These are phyloP conservation scores for Margaritifera margaritifera DNA, from an alignment of 2,888 invertebrate species.

Conservation along the genomic window DNA sequence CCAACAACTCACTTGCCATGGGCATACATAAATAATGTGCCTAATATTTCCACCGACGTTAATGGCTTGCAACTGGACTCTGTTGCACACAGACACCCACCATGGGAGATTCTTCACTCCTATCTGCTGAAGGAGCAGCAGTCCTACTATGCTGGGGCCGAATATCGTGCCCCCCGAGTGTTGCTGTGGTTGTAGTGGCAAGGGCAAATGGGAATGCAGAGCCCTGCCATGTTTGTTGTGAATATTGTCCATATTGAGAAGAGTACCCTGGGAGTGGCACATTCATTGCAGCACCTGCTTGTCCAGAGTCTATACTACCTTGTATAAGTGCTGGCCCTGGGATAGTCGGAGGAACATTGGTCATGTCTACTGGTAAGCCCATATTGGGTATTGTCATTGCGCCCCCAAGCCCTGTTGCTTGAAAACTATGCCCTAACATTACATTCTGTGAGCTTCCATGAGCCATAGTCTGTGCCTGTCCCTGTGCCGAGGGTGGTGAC, in stretches of 20 bases:
- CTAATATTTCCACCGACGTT: slow-evolving; percentile 41
- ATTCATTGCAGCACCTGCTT: slow-evolving; percentile 70
- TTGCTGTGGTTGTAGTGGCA: slow-evolving; percentile 41
- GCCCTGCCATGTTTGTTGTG: slow-evolving; percentile 57
- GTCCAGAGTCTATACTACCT: slow-evolving; percentile 70
- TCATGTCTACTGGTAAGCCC: slow-evolving; percentile 41
- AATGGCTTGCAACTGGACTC: slow-evolving; percentile 94
- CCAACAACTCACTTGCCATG: too few relatives aligned
- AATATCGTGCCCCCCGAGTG: slow-evolving; percentile 38
- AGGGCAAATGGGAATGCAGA: slow-evolving; percentile 51
- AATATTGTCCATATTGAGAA: slow-evolving; percentile 50
- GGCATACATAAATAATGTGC: too few relatives aligned
- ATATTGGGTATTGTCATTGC: slow-evolving; percentile 37
- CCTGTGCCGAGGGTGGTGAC: slow-evolving; percentile 42
- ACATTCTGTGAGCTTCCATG: slow-evolving; percentile 38
- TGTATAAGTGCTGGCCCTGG: slow-evolving; percentile 41
- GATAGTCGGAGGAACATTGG: slow-evolving; percentile 14
- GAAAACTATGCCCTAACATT: slow-evolving; percentile 38
- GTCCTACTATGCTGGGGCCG: slow-evolving; percentile 32
- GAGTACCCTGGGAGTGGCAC: slow-evolving; percentile 70
- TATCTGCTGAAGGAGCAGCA: slow-evolving; percentile 46
- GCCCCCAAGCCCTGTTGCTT: slow-evolving; percentile 22
- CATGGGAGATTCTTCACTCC: slow-evolving; percentile 85
- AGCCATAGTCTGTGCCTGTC: slow-evolving; percentile 19
- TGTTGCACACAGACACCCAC: slow-evolving; percentile 92